These are phyloP conservation scores for Centrocercus urophasianus DNA, from an alignment of 2,113 vertebrate genomes.

Conservation along the genomic window DNA sequence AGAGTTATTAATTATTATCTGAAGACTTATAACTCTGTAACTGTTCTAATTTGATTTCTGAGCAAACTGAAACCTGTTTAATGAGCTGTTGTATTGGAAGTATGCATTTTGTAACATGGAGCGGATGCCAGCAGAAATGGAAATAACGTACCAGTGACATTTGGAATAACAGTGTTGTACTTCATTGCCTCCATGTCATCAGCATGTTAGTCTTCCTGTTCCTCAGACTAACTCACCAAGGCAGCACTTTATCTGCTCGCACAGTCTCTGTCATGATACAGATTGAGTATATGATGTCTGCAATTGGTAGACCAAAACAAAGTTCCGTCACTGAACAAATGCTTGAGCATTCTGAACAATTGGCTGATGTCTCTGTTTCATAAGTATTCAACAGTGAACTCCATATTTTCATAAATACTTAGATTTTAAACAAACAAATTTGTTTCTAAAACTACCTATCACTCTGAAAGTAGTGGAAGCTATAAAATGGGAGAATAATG, in stretches of 20 bases:
- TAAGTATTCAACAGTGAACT: background rate
- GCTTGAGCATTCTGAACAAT: background rate
- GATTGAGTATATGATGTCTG: background rate
- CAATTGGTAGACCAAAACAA: background rate
- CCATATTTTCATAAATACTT: background rate
- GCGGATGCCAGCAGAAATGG: constrained; percentile 67
- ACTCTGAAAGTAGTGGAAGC: background rate
- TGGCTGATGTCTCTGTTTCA: background rate
- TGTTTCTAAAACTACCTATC: background rate
- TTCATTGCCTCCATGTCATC: constrained; percentile 69
- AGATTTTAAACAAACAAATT: background rate
- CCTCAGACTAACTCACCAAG: constrained; percentile 55
- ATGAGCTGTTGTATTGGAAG: constrained; percentile 63
- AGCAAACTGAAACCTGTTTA: constrained; percentile 70
- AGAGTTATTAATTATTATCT: constrained; percentile 49
- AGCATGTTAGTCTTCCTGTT: constrained; percentile 51
- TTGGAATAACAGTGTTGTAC: constrained; percentile 72
- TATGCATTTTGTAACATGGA: constrained; percentile 43
- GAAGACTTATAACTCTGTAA: constrained; percentile 46
- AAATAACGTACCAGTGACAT: constrained; percentile 61
- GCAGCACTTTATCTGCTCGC: constrained; percentile 29
- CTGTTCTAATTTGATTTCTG: constrained; percentile 55
- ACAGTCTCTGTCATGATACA: constrained; percentile 1
- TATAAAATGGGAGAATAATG: background rate
- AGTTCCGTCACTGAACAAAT: background rate